Evolutionary conservation across 2,797 vertebrate species (phyloP), one percentile per base, ranked within the genome.

Genomic region (Galagoides demidoff): DNA sequence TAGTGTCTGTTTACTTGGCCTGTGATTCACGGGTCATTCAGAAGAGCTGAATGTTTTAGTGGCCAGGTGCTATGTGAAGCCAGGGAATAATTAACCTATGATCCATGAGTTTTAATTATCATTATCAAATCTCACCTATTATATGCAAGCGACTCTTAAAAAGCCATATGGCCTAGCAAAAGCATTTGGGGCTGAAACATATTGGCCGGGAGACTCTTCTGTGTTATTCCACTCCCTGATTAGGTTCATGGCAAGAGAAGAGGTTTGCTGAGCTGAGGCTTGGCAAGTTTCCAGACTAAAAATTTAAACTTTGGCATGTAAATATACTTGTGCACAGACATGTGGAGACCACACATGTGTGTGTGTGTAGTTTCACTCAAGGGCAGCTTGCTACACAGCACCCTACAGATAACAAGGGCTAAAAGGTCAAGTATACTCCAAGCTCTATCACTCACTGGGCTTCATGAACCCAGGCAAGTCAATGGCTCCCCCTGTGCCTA

Each of bases 131-230:
- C 92, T 96, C 95, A 57, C 91, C 95, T 97, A 89, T 83, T 91
- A 97, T 92, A 98, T 97, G 96, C 96, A 94, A 98, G 94, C 85
- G 96, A 96, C 0, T 14, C 97, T 97, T 97, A 96, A 95, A 98
- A 95, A 97, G 96, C 97, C 98, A 98, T 97, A 97, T 98, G 97
- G 97, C 70, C 85, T 31, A 90, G 66, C 86, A 96, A 97, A 96
- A 90, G 85, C 92, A 95, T 57, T 87, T 79, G 7, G 39, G 64
- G 95, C 68, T 43, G 92, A 0, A 0, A 91, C 91, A 22, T 73
- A 92, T 27, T 97, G 97, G 90, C 96, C 97, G 97, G 96, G 95
- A 31, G 86, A 96, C 61, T 96, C 59, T 85, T 55, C 71, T 94
- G 52, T 91, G 93, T 95, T 91, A 96, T 88, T 97, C 92, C 85